phyloP scores from a whole-genome alignment of 2,888 invertebrate genomes.

The Seira musarum region DNA sequence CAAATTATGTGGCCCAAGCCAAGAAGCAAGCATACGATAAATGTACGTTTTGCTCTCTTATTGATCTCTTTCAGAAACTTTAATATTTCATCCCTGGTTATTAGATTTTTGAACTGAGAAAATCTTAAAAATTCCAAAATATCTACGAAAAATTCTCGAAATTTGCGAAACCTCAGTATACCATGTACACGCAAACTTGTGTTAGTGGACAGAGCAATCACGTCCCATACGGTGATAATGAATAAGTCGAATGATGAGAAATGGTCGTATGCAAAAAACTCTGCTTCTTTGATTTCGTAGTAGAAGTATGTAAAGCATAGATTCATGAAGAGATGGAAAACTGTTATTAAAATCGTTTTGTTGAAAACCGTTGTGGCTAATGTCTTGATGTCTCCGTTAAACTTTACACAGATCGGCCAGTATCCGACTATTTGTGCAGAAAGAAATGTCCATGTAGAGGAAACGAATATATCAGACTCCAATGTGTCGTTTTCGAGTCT shows the following conservation, averaged over 20 bases:
- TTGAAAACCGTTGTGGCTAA: neutral
- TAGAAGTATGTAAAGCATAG: neutral
- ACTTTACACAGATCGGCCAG: conserved; percentile 23
- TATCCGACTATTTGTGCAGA: conserved; percentile 22
- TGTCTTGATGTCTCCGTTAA: neutral
- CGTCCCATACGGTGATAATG: conserved; percentile 18
- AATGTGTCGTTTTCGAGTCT: too few relatives aligned
- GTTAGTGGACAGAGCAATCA: neutral
- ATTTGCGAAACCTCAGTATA: neutral
- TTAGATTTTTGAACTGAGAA: neutral
- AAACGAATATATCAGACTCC: conserved; percentile 15
- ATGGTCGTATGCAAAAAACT: neutral
- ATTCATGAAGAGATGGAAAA: neutral
- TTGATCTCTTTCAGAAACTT: neutral
- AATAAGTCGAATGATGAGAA: conserved; percentile 18
- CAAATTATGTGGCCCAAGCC: conserved; percentile 1
- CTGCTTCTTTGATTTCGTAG: neutral
- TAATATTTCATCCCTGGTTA: neutral
- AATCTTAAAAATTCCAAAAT: conserved; percentile 10
- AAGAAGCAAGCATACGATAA: neutral
- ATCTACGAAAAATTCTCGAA: neutral
- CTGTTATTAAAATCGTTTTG: neutral
- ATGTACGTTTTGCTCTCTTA: neutral
- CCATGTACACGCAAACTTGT: conserved; percentile 8
- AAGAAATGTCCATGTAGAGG: conserved; percentile 16